phyloP scores from a whole-genome alignment of 2,113 vertebrate genomes.

The Tychaedon coryphoeus region DNA sequence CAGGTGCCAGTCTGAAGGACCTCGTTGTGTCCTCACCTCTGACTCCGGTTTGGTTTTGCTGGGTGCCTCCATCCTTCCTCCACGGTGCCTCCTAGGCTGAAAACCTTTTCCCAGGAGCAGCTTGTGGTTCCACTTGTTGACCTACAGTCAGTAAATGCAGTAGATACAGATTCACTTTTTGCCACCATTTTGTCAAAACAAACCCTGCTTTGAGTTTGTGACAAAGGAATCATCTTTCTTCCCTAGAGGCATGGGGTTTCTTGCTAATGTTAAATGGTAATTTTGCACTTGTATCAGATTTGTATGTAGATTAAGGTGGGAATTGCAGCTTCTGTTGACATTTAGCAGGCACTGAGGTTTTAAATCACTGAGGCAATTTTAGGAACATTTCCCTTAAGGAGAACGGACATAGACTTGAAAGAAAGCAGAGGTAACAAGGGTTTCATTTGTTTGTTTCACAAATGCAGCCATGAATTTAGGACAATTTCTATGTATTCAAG shows the following conservation, averaged over 20 bases:
- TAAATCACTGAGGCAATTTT: neutral
- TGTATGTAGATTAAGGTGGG: neutral
- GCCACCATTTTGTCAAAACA: neutral
- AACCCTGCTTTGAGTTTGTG: neutral
- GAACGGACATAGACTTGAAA: neutral
- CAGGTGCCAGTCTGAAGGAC: neutral
- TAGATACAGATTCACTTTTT: neutral
- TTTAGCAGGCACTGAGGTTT: neutral
- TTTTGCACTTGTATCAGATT: neutral
- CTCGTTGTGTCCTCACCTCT: neutral
- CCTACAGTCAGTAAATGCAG: neutral
- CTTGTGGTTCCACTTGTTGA: rapidly evolving
- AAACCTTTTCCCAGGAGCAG: neutral
- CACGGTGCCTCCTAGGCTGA: neutral
- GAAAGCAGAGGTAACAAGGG: neutral
- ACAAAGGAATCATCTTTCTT: neutral
- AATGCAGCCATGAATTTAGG: neutral
- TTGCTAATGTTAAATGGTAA: neutral
- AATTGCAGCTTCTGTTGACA: neutral
- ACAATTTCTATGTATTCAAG: neutral
- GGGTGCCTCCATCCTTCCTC: neutral
- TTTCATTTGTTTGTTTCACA: neutral
- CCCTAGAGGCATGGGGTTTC: neutral
- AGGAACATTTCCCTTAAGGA: neutral
- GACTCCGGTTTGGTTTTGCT: neutral